phyloP scores from a whole-genome alignment of 2,888 invertebrate genomes.

The Hetaerina titia region DNA sequence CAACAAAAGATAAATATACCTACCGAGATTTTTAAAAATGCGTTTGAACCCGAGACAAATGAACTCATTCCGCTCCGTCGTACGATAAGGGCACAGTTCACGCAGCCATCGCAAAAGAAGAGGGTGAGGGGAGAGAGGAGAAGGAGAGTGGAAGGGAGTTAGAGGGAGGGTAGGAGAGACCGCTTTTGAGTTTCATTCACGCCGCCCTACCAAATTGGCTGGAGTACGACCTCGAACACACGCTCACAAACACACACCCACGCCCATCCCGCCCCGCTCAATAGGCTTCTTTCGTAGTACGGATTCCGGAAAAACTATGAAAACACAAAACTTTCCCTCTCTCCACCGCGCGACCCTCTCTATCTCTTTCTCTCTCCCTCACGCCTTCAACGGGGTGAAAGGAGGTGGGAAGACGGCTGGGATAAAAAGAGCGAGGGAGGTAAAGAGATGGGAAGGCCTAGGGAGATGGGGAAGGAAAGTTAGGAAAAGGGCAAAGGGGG shows the following conservation, averaged over 20 bases:
- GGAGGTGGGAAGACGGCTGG: no score
- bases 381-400: not conserved
- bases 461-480: not conserved
- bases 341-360: not conserved
- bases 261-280: not conserved
- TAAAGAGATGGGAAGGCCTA: not conserved
- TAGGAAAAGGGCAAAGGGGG: not conserved
- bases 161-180: no score
- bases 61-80: not conserved
- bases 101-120: not conserved
- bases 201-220: constrained; percentile 35
- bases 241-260: constrained; percentile 8
- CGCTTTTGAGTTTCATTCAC: not conserved
- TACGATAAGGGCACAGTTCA: not conserved
- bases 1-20: no score
- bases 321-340: not conserved
- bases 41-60: not conserved
- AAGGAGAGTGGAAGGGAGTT: not conserved
- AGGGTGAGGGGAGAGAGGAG: not conserved
- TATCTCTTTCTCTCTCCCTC: no score
- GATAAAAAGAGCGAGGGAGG: no score
- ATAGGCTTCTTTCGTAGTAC: constrained; percentile 40
- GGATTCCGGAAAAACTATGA: constrained; percentile 24
- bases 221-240: not conserved
- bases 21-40: not conserved